Evolutionary conservation across 2,888 invertebrate species (phyloP).

Genomic region (Hirtodrosophila confusa): DNA sequence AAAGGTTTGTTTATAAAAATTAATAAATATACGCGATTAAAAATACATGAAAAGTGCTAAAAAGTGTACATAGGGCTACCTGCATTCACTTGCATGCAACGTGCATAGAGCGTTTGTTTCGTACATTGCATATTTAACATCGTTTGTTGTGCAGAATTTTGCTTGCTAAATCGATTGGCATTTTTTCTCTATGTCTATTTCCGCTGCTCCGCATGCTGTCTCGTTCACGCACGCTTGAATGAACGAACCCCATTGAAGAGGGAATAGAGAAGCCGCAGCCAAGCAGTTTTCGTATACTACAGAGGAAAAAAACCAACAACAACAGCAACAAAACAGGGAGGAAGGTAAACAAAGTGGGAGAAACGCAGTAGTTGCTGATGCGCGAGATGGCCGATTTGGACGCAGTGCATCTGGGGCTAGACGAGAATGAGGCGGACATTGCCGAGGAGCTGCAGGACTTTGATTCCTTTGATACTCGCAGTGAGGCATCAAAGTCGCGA

Average conservation of each 20-base stretch:
- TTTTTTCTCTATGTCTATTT: slow-evolving; percentile 77
- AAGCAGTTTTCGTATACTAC: slow-evolving; percentile 34
- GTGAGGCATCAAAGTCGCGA: slow-evolving; percentile 91
- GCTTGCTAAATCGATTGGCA: slow-evolving; percentile 73
- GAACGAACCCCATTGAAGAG: slow-evolving; percentile 36
- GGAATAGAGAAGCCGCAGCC: slow-evolving; percentile 40
- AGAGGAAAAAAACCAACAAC: slow-evolving; percentile 16
- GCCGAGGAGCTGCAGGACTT: slow-evolving; percentile 92
- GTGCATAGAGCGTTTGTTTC: slow-evolving; percentile 33
- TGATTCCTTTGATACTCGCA: slow-evolving; percentile 90
- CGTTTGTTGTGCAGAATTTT: slow-evolving; percentile 39
- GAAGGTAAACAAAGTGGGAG: slow-evolving; percentile 63
- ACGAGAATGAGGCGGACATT: slow-evolving; percentile 89
- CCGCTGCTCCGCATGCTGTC: slow-evolving; percentile 46
- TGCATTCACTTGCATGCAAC: slow-evolving; percentile 23
- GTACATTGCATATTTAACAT: slow-evolving; percentile 14
- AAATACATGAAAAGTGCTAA: slow-evolving; percentile 19
- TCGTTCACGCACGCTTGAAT: slow-evolving; percentile 50
- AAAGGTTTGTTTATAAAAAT: slow-evolving; percentile 42
- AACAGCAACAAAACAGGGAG: slow-evolving; percentile 18
- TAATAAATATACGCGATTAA: slow-evolving; percentile 19
- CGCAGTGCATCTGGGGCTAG: slow-evolving; percentile 88
- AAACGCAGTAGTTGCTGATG: slow-evolving; percentile 57
- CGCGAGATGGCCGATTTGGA: slow-evolving; percentile 85
- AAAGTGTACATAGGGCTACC: slow-evolving; percentile 5